Evolutionary conservation across 2,113 vertebrate genomes (phyloP).

Genomic region (Hydrochoerus hydrochaeris): DNA sequence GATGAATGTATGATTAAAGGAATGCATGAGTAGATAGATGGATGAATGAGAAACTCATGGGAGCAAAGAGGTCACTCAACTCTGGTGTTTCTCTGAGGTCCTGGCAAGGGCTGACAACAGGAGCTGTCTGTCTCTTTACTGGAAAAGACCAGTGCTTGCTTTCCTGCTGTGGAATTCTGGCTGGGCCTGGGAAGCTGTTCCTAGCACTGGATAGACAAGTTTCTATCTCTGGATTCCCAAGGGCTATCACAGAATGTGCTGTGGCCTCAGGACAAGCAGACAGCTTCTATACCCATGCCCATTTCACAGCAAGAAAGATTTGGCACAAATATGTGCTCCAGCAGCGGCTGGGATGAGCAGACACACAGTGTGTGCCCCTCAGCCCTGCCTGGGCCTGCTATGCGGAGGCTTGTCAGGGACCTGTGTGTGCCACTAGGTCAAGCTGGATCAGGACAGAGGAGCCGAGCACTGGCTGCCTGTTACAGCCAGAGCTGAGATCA

Average conservation of each 20-base stretch:
- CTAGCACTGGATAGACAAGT: neutral
- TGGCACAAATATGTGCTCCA: fast-evolving
- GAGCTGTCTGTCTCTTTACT: fast-evolving
- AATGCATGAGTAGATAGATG: neutral
- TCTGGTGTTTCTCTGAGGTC: neutral
- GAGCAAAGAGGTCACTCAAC: neutral
- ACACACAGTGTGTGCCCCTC: fast-evolving
- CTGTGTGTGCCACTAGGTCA: neutral
- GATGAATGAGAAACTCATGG: neutral
- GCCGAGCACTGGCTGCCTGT: neutral
- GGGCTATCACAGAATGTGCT: neutral
- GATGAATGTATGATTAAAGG: neutral
- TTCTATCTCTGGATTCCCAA: neutral
- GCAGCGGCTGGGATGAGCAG: neutral
- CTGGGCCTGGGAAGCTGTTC: neutral
- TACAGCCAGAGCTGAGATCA: neutral
- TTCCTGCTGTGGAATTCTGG: neutral
- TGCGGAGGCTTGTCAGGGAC: neutral
- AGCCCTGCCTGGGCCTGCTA: neutral
- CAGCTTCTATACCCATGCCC: neutral
- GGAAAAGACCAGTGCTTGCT: neutral
- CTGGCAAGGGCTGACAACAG: neutral
- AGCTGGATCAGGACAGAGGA: neutral
- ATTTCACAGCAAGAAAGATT: neutral
- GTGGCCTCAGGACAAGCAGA: neutral